Evolutionary conservation across 2,797 vertebrate species (phyloP).

Genomic region (Crypturellus tataupa): DNA sequence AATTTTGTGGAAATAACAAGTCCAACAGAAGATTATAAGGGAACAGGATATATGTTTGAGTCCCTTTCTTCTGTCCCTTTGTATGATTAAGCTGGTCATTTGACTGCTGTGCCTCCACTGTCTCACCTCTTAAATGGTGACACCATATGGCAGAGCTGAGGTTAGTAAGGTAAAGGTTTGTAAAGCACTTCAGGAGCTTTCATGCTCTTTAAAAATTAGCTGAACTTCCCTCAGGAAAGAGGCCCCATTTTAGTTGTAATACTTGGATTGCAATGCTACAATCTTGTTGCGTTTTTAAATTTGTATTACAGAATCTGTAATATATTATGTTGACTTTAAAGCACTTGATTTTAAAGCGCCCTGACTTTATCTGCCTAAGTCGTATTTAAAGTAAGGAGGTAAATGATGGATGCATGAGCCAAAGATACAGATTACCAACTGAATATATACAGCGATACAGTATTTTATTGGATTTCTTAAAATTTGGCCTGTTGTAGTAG

Average conservation of each 20-base stretch:
- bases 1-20: neutral
- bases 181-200: constrained; percentile 32
- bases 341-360: constrained; percentile 48
- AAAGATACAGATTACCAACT: constrained; percentile 50
- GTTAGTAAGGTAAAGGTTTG: neutral
- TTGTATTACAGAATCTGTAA: neutral
- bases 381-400: constrained; percentile 4
- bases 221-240: constrained; percentile 36
- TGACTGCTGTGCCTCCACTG: neutral
- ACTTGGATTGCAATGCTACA: constrained; percentile 29
- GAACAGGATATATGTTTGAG: neutral
- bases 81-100: neutral
- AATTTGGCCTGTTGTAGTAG: constrained; percentile 50
- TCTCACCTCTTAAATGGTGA: neutral
- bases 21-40: neutral
- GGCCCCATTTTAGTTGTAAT: constrained; percentile 30
- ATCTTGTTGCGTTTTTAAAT: neutral
- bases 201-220: neutral
- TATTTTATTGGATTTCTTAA: constrained; percentile 44
- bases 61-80: neutral
- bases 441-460: constrained; percentile 10
- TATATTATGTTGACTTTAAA: constrained; percentile 56
- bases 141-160: neutral
- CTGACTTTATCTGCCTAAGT: constrained; percentile 48
- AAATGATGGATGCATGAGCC: constrained; percentile 39